Evolutionary conservation across 2,888 invertebrate species (phyloP).

Genomic region (Agrochola lychnidis): DNA sequence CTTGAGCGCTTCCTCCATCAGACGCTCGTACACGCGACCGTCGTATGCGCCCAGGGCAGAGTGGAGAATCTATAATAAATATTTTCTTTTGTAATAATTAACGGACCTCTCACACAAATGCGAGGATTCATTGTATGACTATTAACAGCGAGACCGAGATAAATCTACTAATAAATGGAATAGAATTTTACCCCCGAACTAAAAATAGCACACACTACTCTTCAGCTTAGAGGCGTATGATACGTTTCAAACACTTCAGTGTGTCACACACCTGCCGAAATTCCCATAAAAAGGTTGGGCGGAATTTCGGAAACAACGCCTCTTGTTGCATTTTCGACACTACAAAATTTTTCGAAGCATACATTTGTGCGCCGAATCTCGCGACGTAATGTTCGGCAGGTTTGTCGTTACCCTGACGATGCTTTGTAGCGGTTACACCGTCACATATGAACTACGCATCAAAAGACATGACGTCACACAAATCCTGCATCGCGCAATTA

Average conservation of each 20-base stretch:
- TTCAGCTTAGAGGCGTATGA: not conserved
- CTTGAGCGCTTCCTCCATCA: slow-evolving; percentile 94
- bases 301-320: not conserved
- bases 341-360: not conserved
- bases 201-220: not conserved
- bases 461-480: too few species aligned
- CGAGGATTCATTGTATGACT: not conserved
- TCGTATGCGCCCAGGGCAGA: slow-evolving; percentile 95
- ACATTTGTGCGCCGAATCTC: not conserved
- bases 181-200: not conserved
- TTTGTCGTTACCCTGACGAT: not conserved
- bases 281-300: not conserved
- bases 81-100: not conserved
- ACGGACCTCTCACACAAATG: too few species aligned
- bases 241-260: not conserved
- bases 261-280: not conserved
- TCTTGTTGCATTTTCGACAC: not conserved
- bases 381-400: not conserved
- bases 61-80: slow-evolving; percentile 87
- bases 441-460: too few species aligned
- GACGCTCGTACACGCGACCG: slow-evolving; percentile 95
- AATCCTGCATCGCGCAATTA: too few species aligned
- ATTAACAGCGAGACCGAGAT: not conserved
- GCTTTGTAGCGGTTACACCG: too few species aligned
- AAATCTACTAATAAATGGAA: not conserved